Evolutionary conservation across 2,888 invertebrate genomes (phyloP).

Genomic region (Stenurella melanura): DNA sequence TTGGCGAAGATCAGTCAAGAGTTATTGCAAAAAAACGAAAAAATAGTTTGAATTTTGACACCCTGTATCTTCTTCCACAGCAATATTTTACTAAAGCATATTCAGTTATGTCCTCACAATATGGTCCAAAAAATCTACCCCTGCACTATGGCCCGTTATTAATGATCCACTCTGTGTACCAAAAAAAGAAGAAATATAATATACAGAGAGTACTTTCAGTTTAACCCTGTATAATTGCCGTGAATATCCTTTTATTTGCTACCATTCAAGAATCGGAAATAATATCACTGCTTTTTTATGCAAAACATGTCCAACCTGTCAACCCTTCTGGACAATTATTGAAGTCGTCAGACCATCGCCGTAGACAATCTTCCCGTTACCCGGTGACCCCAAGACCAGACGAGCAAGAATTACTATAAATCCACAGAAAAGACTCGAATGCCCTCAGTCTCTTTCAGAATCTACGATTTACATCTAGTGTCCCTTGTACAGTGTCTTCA

Average conservation of each 20-base stretch:
- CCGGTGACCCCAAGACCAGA: slow-evolving; percentile 63
- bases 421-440: slow-evolving; percentile 46
- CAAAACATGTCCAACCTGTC: slow-evolving; percentile 9
- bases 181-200: too few species aligned
- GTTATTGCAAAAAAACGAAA: too few species aligned
- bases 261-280: background rate
- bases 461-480: slow-evolving; percentile 36
- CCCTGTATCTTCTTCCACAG: too few species aligned
- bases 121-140: too few species aligned
- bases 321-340: slow-evolving; percentile 31
- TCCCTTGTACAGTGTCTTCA: slow-evolving; percentile 30
- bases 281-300: background rate
- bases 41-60: too few species aligned
- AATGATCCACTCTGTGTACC: too few species aligned
- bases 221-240: background rate
- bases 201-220: background rate
- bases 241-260: background rate
- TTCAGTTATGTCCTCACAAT: too few species aligned
- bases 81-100: too few species aligned
- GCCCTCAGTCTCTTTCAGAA: slow-evolving; percentile 44
- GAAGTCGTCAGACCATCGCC: slow-evolving; percentile 28
- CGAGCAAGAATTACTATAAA: slow-evolving; percentile 55
- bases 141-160: too few species aligned
- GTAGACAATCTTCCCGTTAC: slow-evolving; percentile 60
- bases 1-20: too few species aligned